These are phyloP conservation scores for Crossoptilon crossoptilon DNA, from an alignment of 2,797 vertebrate species.

Conservation along the genomic window DNA sequence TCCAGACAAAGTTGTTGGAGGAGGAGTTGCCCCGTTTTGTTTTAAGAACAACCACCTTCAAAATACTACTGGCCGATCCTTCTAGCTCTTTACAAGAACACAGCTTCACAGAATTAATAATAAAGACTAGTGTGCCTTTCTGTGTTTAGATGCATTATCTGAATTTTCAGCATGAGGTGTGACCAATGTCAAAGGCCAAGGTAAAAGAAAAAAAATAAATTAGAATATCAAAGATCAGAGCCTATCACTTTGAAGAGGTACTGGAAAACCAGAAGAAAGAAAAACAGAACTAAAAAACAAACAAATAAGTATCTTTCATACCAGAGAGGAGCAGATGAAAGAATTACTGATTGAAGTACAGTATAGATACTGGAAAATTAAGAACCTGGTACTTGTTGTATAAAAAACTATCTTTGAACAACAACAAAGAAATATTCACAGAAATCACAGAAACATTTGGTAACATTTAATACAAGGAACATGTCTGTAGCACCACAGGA, in stretches of 20 bases:
- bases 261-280: not conserved
- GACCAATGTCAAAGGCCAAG: not conserved
- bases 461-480: not conserved
- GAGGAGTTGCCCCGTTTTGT: not conserved
- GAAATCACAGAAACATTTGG: not conserved
- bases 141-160: not conserved
- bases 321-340: not conserved
- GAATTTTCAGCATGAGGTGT: not conserved
- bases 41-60: not conserved
- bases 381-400: not conserved
- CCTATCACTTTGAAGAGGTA: not conserved
- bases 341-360: not conserved
- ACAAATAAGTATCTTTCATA: not conserved
- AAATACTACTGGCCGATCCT: not conserved
- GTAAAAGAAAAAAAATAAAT: not conserved
- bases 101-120: not conserved
- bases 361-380: not conserved
- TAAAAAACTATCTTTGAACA: not conserved
- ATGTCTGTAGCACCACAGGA: not conserved
- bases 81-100: not conserved
- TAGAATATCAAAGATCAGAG: not conserved
- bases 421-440: not conserved
- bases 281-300: not conserved
- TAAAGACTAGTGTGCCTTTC: not conserved
- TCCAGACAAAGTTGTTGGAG: not conserved